Evolutionary conservation across 2,113 vertebrate genomes (phyloP), one percentile per base, ranked within the genome.

Genomic region (Ochotona curzoniae): DNA sequence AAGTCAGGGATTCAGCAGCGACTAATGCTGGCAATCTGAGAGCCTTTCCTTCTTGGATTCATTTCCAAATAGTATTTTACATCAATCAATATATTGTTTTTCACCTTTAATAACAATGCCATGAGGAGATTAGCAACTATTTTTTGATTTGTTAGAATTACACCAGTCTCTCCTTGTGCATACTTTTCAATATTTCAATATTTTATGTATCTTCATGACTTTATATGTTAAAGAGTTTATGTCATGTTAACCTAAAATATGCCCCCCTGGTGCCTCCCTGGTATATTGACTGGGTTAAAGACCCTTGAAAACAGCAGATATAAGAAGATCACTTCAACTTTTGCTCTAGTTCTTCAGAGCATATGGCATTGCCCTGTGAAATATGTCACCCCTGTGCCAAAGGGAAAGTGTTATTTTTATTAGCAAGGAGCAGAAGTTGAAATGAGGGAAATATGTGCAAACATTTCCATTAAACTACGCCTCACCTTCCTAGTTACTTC

Each of bases 261-360:
- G 44, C 18, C 18, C 23, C 69, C 25, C 14, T 44, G 61, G 49
- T 21, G 44, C 18, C 18, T 17, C 69, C 25, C 14, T 44, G 61
- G 49, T 14, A 49, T 51, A 51, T 8, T n/a, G 73, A 92, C 64
- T 61, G 9, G 66, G 38, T 60, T 28, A 51, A 60, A 75, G 30
- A 14, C 7, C 60, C 10, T 38, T 67, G 35, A 51, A 61, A 75
- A 67, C 3, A 28, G 18, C 49, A 38, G 61, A 15, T n/a, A 5
- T 4, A 51, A 61, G n/a, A 32, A 25, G 51, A 61, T n/a, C 32
- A 49, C 25, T 51, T 8, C 75, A 51, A 81, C 8, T 10, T 93
- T 66, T 18, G 20, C 86, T 85, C 60, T 90, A 38, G 35, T 87
- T 91, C 30, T 87, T 87, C 79, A 85, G 57, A 73, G 21, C 73